Percentiles rank a stretch among this genome's conserved stretches.
phyloP scores from a whole-genome alignment of 2,797 vertebrate species.

The Enteromius unitaeniatus region DNA sequence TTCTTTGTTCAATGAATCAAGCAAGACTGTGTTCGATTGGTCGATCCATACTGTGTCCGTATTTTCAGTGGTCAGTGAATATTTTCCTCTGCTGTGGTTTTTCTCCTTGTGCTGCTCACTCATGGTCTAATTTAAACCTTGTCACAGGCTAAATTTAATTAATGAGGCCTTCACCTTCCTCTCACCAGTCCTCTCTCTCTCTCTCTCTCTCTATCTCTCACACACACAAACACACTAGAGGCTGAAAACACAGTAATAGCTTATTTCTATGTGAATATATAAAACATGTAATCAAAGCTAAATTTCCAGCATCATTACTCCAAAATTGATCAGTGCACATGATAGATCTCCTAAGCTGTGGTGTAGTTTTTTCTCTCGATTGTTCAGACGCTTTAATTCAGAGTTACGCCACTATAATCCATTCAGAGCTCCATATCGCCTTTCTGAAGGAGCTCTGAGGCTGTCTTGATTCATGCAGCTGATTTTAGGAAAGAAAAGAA shows the following conservation, averaged over 20 bases:
- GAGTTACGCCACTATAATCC: neutral
- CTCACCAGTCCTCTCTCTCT: neutral
- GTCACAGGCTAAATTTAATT: constrained; percentile 39
- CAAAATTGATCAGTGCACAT: neutral
- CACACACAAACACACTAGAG: neutral
- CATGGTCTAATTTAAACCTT: constrained; percentile 23
- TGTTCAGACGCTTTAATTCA: neutral
- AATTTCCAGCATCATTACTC: neutral
- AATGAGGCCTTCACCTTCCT: constrained; percentile 17
- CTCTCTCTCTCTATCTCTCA: neutral
- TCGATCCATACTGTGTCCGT: neutral
- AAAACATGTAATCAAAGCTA: too few relatives aligned
- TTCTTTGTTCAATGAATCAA: neutral
- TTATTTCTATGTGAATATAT: neutral
- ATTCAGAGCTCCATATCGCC: neutral
- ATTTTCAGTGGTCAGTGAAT: neutral
- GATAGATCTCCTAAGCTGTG: neutral
- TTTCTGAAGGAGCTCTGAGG: constrained; percentile 1
- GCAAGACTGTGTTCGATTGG: neutral
- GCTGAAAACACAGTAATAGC: neutral
- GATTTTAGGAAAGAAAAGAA: neutral
- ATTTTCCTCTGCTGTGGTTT: neutral
- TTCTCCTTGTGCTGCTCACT: constrained; percentile 24
- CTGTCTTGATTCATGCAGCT: neutral
- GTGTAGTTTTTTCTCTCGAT: neutral